Base-by-base conservation (phyloP, 2,113 vertebrate genomes). In the Toxostoma redivivum region DNA sequence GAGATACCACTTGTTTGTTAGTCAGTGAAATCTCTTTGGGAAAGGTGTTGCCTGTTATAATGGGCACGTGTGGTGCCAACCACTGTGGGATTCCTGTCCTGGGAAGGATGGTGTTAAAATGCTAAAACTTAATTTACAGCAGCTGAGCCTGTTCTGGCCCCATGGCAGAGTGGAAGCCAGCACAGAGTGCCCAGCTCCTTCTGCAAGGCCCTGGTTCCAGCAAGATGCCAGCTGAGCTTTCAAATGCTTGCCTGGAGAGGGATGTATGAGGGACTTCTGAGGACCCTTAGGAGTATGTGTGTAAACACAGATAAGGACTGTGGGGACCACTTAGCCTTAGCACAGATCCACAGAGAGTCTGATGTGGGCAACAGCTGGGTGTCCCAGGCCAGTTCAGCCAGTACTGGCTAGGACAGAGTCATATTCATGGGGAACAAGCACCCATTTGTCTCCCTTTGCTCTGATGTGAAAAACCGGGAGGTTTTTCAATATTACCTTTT, bases 281-380 rank as follows among this genome's bases (percentile, higher is more conserved):
- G 58, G 50, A 56, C 25, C 15, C 38, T 67, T 37, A 20, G 35
- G n/a, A 16, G 3, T 57, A 6, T 45, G 3, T 47, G 18, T 53
- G 7, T 38, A 11, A 28, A 22, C 12, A 9, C 18, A 58, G 57
- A 22, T 67, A 47, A 81, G 71, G 69, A 48, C 65, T 83, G 0
- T 9, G 25, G 58, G 45, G 33, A 71, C 57, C 45, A 31, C 81
- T 88, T 78, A 74, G 67, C 74, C 61, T 70, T 65, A 90, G 82
- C 70, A 40, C 30, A 71, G 44, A 72, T 61, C n/a, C 56, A 37
- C 79, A 45, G 64, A 57, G 81, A 71, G 47, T 40, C 47, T 81
- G 67, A 56, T 92, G 90, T 64, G 71, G 74, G 72, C 47, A 92
- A 38, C 87, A 94, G 85, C 85, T 95, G 71, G 56, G 33, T 81